Conservation (phyloP, 2,113 vertebrate species). For the Macrotus californicus region DNA sequence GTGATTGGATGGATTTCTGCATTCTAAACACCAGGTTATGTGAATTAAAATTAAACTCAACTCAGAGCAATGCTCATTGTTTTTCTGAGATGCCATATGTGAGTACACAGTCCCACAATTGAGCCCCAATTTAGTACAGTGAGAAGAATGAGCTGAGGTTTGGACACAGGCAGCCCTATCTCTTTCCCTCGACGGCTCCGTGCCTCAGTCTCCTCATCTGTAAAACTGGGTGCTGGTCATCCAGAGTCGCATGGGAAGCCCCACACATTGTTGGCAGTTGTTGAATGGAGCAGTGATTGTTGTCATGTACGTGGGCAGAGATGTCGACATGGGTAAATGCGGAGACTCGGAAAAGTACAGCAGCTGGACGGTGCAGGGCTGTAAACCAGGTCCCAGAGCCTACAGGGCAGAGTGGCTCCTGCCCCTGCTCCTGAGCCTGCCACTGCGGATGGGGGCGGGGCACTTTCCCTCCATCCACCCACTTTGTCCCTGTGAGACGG, state of each 20-base stretch:
- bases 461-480: fast-evolving
- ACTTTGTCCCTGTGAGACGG: fast-evolving
- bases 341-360: not conserved
- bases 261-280: not conserved
- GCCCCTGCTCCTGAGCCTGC: not conserved
- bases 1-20: not conserved
- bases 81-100: fast-evolving
- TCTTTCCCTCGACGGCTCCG: too few species aligned
- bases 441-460: fast-evolving
- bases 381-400: not conserved
- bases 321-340: not conserved
- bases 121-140: fast-evolving
- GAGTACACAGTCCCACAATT: not conserved
- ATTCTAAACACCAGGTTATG: not conserved
- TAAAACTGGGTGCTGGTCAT: not conserved
- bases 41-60: not conserved
- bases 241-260: not conserved
- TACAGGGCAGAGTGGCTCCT: fast-evolving
- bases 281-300: not conserved
- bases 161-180: not conserved
- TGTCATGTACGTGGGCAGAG: fast-evolving
- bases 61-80: not conserved
- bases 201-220: not conserved
- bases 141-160: not conserved
- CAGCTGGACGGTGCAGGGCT: fast-evolving